Percentiles rank a stretch among this genome's conserved stretches.
These are phyloP conservation scores for Nomada hirtipes DNA, from an alignment of 2,888 invertebrate species.

Conservation along the genomic window DNA sequence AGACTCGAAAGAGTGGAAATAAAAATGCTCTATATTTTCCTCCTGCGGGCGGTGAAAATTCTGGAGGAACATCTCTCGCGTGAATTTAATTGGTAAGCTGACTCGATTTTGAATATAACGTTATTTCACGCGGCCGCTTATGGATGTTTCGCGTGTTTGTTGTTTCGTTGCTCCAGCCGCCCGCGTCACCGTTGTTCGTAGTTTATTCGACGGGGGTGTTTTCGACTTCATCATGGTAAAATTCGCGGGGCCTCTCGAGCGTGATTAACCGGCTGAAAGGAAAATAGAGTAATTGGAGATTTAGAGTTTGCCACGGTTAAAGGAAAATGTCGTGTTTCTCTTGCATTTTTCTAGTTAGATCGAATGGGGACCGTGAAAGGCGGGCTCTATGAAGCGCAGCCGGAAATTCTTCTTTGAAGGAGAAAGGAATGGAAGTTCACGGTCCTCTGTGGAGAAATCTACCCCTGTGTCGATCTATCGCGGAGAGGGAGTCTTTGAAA, in stretches of 20 bases:
- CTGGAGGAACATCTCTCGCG: background rate
- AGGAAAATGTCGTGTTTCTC: too few species aligned
- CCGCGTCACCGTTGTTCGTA: background rate
- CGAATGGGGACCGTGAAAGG: background rate
- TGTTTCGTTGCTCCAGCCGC: background rate
- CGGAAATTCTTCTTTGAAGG: conserved; percentile 4
- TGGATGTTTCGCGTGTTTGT: background rate
- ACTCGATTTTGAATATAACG: conserved; percentile 9
- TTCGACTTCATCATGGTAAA: background rate
- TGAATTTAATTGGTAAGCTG: background rate
- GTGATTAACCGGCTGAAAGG: background rate
- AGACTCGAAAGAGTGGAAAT: too few species aligned
- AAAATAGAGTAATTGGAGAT: background rate
- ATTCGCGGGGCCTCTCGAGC: background rate
- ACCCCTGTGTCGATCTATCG: background rate
- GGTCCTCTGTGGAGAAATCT: conserved; percentile 7
- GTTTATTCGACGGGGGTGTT: background rate
- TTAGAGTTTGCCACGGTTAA: background rate
- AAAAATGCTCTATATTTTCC: background rate
- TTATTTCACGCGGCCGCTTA: background rate
- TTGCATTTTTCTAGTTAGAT: too few species aligned
- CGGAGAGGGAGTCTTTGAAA: conserved; percentile 33
- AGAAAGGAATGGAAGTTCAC: background rate
- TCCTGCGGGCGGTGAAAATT: background rate
- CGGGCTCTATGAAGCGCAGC: background rate